Evolutionary conservation across 2,113 vertebrate genomes (phyloP).

Genomic region (Hiodon alosoides): DNA sequence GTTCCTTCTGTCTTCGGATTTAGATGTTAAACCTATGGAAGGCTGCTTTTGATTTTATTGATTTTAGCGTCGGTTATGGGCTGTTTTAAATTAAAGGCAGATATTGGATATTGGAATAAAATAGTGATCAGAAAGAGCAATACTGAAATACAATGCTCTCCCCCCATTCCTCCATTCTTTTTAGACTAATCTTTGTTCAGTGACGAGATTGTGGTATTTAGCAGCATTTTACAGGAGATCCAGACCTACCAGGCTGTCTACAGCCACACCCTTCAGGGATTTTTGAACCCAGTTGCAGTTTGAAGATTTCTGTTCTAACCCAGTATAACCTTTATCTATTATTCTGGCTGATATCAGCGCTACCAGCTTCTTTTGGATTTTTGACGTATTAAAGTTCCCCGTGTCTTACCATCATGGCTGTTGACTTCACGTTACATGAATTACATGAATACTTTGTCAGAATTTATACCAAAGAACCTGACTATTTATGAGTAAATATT

Average conservation of each 20-base stretch:
- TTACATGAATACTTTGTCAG: too few species aligned
- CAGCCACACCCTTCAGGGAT: neutral
- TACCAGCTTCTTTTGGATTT: too few species aligned
- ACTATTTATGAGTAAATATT: too few species aligned
- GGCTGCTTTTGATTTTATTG: neutral
- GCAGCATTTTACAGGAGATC: neutral
- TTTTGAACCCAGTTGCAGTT: conserved; percentile 8
- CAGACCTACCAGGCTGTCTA: neutral
- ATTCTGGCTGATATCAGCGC: too few species aligned
- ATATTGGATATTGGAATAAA: neutral
- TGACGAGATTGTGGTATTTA: conserved; percentile 3
- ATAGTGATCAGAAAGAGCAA: neutral
- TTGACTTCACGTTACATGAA: too few species aligned
- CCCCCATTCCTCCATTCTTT: neutral
- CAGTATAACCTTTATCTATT: too few species aligned
- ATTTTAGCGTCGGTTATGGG: too few species aligned
- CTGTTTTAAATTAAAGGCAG: too few species aligned
- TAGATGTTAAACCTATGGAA: neutral
- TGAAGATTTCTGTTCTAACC: too few species aligned
- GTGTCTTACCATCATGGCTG: too few species aligned
- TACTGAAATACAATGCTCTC: neutral
- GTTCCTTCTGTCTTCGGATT: neutral
- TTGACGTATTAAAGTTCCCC: too few species aligned
- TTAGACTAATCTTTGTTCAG: neutral
- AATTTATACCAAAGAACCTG: too few species aligned